Percentiles rank a stretch among this genome's conserved stretches.
phyloP scores from a whole-genome alignment of 35 echinoderm and acorn worm species.

The Apostichopus japonicus region DNA sequence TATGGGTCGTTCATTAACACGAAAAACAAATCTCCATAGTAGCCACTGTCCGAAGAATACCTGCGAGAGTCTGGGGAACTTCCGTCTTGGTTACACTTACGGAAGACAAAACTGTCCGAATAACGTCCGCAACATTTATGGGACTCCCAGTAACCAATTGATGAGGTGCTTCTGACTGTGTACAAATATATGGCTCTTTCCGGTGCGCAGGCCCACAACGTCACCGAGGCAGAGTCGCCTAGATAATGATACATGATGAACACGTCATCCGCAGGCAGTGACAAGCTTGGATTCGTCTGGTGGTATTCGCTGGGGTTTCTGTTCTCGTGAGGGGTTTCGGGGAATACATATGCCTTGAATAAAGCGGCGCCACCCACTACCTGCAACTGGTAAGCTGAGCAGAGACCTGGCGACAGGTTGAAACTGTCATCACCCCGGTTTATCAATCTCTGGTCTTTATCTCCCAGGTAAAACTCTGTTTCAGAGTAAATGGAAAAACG shows the following conservation, averaged over 20 bases:
- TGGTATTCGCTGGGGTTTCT: not conserved
- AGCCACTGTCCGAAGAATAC: constrained; percentile 8
- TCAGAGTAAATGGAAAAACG: constrained; percentile 24
- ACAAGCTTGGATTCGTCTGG: not conserved
- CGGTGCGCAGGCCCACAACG: not conserved
- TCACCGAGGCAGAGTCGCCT: not conserved
- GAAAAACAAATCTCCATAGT: constrained; percentile 28
- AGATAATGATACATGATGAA: constrained; percentile 44
- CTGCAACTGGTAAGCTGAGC: not conserved
- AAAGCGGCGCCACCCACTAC: not conserved
- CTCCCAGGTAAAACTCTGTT: constrained; percentile 11
- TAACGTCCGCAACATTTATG: constrained; percentile 40
- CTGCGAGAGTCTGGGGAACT: not conserved
- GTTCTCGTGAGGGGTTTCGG: not conserved
- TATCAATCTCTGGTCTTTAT: constrained; percentile 40
- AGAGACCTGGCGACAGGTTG: constrained; percentile 27
- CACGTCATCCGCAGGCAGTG: not conserved
- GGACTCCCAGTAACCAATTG: constrained; percentile 11
- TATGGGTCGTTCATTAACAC: constrained; percentile 5
- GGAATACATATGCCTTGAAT: not conserved
- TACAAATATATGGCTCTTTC: constrained; percentile 26
- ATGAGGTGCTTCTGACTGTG: constrained; percentile 18
- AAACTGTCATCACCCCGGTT: not conserved
- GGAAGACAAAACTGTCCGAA: not conserved
- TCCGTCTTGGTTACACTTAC: not conserved